Conservation (phyloP, 2,888 invertebrate species). For the Vanessa cardui region DNA sequence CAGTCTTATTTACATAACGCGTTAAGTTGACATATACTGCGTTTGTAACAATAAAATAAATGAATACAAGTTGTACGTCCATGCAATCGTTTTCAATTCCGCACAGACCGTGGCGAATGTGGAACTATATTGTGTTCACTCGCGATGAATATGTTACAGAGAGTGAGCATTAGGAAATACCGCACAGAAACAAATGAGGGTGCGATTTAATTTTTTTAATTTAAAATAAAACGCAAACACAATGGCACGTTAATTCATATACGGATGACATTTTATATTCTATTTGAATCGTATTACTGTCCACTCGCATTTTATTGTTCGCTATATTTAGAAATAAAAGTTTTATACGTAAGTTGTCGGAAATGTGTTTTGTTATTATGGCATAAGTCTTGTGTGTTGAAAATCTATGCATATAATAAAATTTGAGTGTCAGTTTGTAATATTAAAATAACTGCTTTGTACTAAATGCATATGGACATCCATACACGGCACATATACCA, state of each 20-base stretch:
- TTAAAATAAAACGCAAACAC: conserved; percentile 1
- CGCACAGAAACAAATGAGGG: neutral
- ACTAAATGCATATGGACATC: too few relatives aligned
- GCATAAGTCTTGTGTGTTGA: too few relatives aligned
- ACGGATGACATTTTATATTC: neutral
- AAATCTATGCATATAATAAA: too few relatives aligned
- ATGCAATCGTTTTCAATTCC: conserved; percentile 21
- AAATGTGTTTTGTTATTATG: too few relatives aligned
- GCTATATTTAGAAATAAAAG: too few relatives aligned
- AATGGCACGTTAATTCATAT: neutral
- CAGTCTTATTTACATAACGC: neutral
- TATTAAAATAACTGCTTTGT: too few relatives aligned
- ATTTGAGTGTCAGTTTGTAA: too few relatives aligned
- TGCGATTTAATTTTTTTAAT: conserved; percentile 1
- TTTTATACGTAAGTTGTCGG: too few relatives aligned
- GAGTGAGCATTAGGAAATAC: conserved; percentile 23
- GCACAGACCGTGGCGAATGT: conserved; percentile 11
- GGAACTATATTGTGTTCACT: conserved; percentile 26
- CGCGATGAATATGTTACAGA: conserved; percentile 23
- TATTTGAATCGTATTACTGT: neutral
- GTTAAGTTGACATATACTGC: conserved; percentile 14
- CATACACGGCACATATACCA: too few relatives aligned
- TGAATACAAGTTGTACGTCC: conserved; percentile 13
- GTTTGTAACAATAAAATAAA: conserved; percentile 3
- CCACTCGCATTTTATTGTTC: neutral